Evolutionary conservation across 2,113 vertebrate species (phyloP), one percentile per base, ranked within the genome.

Genomic region (Forbesichthys papilliferus): DNA sequence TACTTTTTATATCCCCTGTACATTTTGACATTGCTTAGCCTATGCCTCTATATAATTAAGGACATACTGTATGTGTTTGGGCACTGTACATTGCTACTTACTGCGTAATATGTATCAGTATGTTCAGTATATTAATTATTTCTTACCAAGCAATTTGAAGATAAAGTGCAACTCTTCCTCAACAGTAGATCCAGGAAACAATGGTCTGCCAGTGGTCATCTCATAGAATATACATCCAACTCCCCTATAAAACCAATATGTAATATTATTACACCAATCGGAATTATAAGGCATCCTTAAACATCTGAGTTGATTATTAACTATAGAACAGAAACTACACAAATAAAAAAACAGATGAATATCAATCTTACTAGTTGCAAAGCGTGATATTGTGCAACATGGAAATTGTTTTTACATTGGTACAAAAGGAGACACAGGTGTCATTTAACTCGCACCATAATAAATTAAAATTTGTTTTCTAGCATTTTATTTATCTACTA

Each of bases 121-220:
- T 13, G 12, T 34, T 4, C 13, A 13, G 4, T 13, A 13, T 27
- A 27, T 27, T 27, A 2, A 27, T 27, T 3, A 27, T 27, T 1
- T 79, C 74, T 81, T 84, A 96, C 95, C 95, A 61, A 96, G 88
- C 65, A 96, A 91, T 67, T 96, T 95, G 80, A 96, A 96, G 84
- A 96, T 96, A 88, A 96, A 96, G 89, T 95, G 95, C 80, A 96
- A 90, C 81, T 96, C 95, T 75, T 96, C 95, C 79, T 96, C 95
- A 65, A 96, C 95, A 0, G 95, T 96, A 58, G 95, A 96, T 66
- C 95, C 95, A 0, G 95, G 95, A 75, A 96, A 96, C 75, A 96
- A 92, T 12, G 95, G 95, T 8, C 95, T 92, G 49, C 95, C 95
- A 0, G 95, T 96, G 16, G 91, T 92, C 95, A 96, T 96, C 92